Conservation (phyloP, 64 coral and sea anemone species). For the Actinia equina region DNA sequence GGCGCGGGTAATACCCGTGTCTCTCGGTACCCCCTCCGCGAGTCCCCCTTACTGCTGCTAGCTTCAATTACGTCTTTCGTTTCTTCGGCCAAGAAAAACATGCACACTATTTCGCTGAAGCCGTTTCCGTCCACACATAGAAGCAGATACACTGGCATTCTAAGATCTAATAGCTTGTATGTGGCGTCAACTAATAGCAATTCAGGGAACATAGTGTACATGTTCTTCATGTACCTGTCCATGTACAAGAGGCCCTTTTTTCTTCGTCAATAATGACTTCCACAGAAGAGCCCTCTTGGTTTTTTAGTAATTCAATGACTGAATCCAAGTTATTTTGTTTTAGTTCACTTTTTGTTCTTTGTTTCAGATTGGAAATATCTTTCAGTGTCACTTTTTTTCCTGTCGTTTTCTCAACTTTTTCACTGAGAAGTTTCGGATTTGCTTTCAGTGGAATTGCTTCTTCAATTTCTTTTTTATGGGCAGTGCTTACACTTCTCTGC, state of each 20-base stretch:
- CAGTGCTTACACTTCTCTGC: conserved; percentile 29
- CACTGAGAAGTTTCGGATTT: conserved; percentile 36
- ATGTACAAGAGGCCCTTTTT: too few species aligned
- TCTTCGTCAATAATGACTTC: conserved; percentile 9
- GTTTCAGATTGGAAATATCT: conserved; percentile 61
- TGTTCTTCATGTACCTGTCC: too few species aligned
- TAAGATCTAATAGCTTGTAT: conserved; percentile 40
- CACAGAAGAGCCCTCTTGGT: conserved; percentile 21
- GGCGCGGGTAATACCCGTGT: too few species aligned
- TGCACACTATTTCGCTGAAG: conserved; percentile 46
- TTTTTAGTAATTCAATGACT: conserved; percentile 31
- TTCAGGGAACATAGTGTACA: too few species aligned
- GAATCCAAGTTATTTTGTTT: conserved; percentile 58
- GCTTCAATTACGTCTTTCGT: conserved; percentile 20
- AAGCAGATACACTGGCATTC: conserved; percentile 59
- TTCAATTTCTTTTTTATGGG: conserved; percentile 32
- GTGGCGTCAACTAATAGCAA: too few species aligned
- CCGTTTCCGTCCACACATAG: conserved; percentile 51
- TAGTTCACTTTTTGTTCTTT: conserved; percentile 47
- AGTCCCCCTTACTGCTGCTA: too few species aligned
- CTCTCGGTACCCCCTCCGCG: too few species aligned
- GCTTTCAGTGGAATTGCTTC: conserved; percentile 35
- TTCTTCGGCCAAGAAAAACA: conserved; percentile 58
- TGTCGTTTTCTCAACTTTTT: conserved; percentile 41
- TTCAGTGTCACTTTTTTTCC: conserved; percentile 21